Evolutionary conservation across 2,113 vertebrate species (phyloP), one percentile per base, ranked within the genome.

Genomic region (Sceloporus tristichus): DNA sequence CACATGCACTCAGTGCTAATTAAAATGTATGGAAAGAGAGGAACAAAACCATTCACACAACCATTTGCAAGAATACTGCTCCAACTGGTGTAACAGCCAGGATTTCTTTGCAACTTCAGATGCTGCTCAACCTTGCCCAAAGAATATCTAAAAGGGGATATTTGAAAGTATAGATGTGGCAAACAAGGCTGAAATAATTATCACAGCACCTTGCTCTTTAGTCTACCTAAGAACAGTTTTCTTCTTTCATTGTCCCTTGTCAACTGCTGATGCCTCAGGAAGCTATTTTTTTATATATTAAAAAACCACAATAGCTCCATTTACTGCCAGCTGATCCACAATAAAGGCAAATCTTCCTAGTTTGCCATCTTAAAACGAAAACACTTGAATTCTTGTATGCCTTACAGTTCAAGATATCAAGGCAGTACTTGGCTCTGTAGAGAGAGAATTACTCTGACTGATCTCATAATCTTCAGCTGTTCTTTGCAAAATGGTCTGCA

Each of bases 1-100:
- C 48, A 48, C 48, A 48, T 4, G 4, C 48, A 48, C 4, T 48
- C 48, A 48, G 71, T 79, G 91, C 84, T 59, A 78, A 40, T 75
- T 76, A 2, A 4, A 76, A 75, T 78, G 81, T 86, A 71, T 84
- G 3, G 53, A 87, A 76, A 10, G 42, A 90, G 90, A 23, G 79
- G 62, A 94, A 85, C 54, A 53, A 65, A 85, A 65, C 27, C 1
- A 10, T 73, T 84, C 23, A 27, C 78, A 21, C 73, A 14, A 27
- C 27, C 82, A 48, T 80, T 92, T 82, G 48, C 29, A 75, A 3
- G 27, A 42, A 38, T 77, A 82, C 56, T 1, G 3, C 56, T 80
- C 73, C 90, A 7, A 70, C 48, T 80, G 89, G 70, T 6, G 2
- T 82, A 48, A 29, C 48, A 54, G 18, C 29, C 9, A 54, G 14